A percentile compares a stretch with the other conserved stretches of the same genome.
Evolutionary conservation across 2,888 invertebrate species (phyloP).

Genomic region (Pheosia tremula): DNA sequence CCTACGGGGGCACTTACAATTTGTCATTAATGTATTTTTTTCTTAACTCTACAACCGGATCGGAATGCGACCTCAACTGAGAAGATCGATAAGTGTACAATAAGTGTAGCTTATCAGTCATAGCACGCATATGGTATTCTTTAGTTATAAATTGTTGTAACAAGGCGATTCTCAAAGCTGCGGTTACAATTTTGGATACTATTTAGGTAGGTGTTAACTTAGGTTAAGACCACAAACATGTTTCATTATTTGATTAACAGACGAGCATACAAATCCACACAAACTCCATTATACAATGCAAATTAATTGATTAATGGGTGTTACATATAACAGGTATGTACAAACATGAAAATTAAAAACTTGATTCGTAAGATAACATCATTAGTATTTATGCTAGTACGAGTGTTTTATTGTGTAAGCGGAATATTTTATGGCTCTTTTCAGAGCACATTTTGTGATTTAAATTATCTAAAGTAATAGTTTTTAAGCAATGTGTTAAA

Average conservation of each 20-base stretch:
- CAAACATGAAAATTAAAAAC: neutral
- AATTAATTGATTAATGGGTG: conserved; percentile 3
- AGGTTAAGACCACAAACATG: neutral
- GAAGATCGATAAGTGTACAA: no score
- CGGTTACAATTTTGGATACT: neutral
- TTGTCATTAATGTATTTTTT: no score
- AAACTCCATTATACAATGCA: neutral
- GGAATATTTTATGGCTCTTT: no score
- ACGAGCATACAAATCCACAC: neutral
- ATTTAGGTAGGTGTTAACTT: neutral
- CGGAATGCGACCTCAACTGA: no score
- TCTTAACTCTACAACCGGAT: no score
- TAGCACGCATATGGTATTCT: no score
- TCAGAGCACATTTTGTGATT: no score
- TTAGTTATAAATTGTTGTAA: neutral
- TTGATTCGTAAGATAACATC: neutral
- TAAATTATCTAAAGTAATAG: no score
- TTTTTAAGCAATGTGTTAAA: no score
- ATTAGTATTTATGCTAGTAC: neutral
- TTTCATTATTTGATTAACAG: conserved; percentile 4
- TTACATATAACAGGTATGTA: neutral
- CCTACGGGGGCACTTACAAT: no score
- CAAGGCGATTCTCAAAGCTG: neutral
- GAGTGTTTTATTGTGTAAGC: neutral
- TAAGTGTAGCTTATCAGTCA: no score